Evolutionary conservation across 2,888 invertebrate species (phyloP).

Genomic region (Drosophila dives): DNA sequence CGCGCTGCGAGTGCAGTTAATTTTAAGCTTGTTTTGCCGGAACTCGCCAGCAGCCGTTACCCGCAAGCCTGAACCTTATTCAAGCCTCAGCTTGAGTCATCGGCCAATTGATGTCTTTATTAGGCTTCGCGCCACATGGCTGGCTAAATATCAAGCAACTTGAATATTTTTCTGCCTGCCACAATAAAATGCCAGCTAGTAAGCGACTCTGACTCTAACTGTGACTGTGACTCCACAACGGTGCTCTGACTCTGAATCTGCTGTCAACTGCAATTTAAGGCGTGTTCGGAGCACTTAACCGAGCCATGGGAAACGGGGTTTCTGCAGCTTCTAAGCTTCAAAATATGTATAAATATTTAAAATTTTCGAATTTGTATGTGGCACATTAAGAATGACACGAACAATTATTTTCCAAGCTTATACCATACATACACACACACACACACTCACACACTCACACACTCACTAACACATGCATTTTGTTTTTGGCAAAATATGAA

Average conservation of each 20-base stretch:
- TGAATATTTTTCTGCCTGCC: slow-evolving; percentile 37
- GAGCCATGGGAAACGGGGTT: slow-evolving; percentile 53
- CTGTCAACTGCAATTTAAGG: slow-evolving; percentile 57
- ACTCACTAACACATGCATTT: slow-evolving; percentile 4
- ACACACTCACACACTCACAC: slow-evolving; percentile 24
- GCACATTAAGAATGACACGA: slow-evolving; percentile 69
- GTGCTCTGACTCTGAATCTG: slow-evolving; percentile 25
- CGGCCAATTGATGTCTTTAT: slow-evolving; percentile 75
- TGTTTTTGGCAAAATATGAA: slow-evolving; percentile 49
- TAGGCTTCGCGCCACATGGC: slow-evolving; percentile 48
- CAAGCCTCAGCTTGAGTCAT: slow-evolving; percentile 60
- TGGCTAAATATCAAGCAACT: slow-evolving; percentile 56
- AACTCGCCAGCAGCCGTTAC: slow-evolving; percentile 26
- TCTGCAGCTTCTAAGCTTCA: slow-evolving; percentile 37
- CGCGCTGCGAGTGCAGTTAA: slow-evolving; percentile 63
- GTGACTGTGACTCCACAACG: slow-evolving; percentile 27
- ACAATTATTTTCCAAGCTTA: slow-evolving; percentile 57
- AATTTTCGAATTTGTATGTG: slow-evolving; percentile 46
- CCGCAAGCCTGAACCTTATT: slow-evolving; percentile 11
- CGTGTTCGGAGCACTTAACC: slow-evolving; percentile 58
- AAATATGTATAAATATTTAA: slow-evolving; percentile 36
- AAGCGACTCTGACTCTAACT: slow-evolving; percentile 18
- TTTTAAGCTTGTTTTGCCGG: slow-evolving; percentile 73
- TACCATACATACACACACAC: slow-evolving; percentile 29
- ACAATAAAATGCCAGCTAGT: slow-evolving; percentile 63